Conservation (phyloP, 2,113 vertebrate genomes). For the Peucedramus taeniatus region DNA sequence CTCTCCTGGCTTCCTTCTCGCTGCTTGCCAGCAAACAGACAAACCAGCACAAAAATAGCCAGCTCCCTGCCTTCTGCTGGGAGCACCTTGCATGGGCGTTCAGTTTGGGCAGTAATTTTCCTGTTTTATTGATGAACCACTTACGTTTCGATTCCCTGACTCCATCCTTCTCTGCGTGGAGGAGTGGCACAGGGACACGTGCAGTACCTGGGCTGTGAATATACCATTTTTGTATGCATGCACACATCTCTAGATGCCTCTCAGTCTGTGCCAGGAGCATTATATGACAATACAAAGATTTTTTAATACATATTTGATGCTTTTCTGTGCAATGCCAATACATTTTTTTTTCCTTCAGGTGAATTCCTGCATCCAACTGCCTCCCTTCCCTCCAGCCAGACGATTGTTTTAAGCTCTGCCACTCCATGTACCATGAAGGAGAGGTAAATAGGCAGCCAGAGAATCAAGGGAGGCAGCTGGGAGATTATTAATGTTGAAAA, state of each 20-base stretch:
- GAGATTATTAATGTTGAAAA: slow-evolving; percentile 50
- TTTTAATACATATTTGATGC: neutral
- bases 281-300: neutral
- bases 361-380: neutral
- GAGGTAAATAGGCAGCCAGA: neutral
- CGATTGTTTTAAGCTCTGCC: neutral
- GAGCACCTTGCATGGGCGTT: neutral
- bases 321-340: neutral
- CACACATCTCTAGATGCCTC: neutral
- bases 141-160: neutral
- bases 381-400: neutral
- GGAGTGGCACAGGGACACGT: neutral
- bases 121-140: neutral
- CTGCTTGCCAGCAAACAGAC: neutral
- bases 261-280: neutral
- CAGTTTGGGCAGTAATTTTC: neutral
- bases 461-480: slow-evolving; percentile 21
- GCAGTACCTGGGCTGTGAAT: neutral
- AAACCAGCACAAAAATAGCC: neutral
- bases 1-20: neutral
- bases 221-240: neutral
- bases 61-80: neutral
- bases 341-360: neutral
- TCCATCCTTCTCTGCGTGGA: neutral
- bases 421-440: neutral